A percentile compares a stretch with the other conserved stretches of the same genome.
Conservation (phyloP, 2,888 invertebrate genomes). For the Oscheius onirici region DNA sequence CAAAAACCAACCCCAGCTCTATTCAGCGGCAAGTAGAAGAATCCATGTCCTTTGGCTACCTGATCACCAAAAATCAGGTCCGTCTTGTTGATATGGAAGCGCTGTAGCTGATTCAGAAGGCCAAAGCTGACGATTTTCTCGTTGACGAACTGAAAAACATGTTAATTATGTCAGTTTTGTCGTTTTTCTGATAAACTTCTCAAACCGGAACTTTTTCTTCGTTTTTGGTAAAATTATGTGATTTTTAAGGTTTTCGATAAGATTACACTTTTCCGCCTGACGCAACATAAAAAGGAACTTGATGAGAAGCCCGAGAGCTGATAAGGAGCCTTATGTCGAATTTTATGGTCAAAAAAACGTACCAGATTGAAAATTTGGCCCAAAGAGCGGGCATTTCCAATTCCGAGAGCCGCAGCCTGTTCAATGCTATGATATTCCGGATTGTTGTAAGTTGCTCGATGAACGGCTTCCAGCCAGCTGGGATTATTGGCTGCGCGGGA, state of each 20-base stretch:
- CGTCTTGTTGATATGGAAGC: conserved; percentile 44
- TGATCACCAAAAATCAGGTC: conserved; percentile 53
- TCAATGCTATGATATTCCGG: conserved; percentile 65
- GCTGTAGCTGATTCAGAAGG: conserved; percentile 43
- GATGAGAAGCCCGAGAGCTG: neutral
- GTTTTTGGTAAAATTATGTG: too few species aligned
- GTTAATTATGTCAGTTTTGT: neutral
- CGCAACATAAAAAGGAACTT: neutral
- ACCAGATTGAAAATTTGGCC: conserved; percentile 64
- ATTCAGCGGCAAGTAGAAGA: conserved; percentile 48
- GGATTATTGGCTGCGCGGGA: conserved; percentile 50
- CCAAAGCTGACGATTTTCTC: conserved; percentile 44
- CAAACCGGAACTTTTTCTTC: too few species aligned
- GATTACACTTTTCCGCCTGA: neutral
- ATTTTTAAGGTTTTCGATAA: too few species aligned
- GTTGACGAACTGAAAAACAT: conserved; percentile 45
- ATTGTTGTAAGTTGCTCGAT: conserved; percentile 63
- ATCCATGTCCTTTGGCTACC: conserved; percentile 55
- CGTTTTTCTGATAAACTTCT: too few species aligned
- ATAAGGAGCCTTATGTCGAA: neutral
- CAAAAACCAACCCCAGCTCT: conserved; percentile 48
- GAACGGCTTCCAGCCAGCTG: conserved; percentile 55
- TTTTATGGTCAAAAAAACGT: neutral
- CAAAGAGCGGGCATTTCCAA: conserved; percentile 65
- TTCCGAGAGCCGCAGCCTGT: conserved; percentile 67